Conservation (phyloP, 92 coral and sea anemone genomes). For the Epizoanthus ramosus region DNA sequence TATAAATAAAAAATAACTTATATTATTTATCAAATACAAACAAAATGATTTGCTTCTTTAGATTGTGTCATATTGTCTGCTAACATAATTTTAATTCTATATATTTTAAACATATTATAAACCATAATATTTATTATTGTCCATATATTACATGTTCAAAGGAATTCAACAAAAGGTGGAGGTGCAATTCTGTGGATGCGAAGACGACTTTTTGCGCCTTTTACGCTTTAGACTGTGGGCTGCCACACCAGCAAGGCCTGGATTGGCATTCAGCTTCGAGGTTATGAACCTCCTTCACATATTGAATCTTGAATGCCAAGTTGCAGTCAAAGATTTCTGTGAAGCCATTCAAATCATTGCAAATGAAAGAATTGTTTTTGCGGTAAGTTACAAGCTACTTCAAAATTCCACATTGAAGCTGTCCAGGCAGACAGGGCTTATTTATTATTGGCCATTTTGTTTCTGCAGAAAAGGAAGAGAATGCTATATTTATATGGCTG, state of each 20-base stretch:
- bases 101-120: too few relatives aligned
- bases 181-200: constrained; percentile 30
- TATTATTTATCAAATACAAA: too few relatives aligned
- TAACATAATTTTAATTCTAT: too few relatives aligned
- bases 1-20: too few relatives aligned
- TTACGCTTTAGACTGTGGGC: constrained; percentile 29
- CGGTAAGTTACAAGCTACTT: constrained; percentile 9
- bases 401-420: too few relatives aligned
- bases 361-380: constrained; percentile 22
- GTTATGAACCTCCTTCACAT: constrained; percentile 31
- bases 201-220: constrained; percentile 27
- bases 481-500: too few relatives aligned
- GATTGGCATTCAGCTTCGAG: constrained; percentile 20
- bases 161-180: constrained; percentile 25
- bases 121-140: background rate
- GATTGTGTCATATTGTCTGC: too few relatives aligned
- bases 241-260: constrained; percentile 39
- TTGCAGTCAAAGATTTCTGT: constrained; percentile 40
- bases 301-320: constrained; percentile 47
- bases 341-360: constrained; percentile 27
- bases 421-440: too few relatives aligned
- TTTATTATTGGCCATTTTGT: too few relatives aligned
- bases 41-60: too few relatives aligned
- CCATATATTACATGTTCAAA: background rate
- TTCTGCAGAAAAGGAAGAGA: too few relatives aligned